phyloP scores from a whole-genome alignment of 2,888 invertebrate genomes.

The Electrophaes corylata region DNA sequence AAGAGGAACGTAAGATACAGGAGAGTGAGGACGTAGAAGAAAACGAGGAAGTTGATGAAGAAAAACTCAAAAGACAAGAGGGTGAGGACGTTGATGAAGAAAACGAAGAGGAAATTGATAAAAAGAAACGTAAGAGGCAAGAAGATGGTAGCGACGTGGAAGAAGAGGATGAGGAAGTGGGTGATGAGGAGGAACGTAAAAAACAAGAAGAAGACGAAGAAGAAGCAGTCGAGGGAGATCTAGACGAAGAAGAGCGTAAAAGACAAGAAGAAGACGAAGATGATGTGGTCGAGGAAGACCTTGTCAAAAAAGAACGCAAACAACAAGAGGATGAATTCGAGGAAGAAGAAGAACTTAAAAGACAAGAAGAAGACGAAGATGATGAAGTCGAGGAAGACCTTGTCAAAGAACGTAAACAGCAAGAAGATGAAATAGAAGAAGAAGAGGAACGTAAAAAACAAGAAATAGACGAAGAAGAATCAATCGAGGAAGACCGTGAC shows the following conservation, averaged over 20 bases:
- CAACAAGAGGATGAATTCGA: not conserved
- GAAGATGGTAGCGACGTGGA: constrained; percentile 23
- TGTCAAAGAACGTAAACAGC: constrained; percentile 4
- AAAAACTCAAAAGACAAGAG: constrained; percentile 14
- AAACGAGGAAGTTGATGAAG: constrained; percentile 5
- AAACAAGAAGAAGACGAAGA: constrained; percentile 19
- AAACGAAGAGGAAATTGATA: constrained; percentile 3
- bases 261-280: constrained; percentile 18
- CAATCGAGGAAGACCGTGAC: constrained; percentile 18
- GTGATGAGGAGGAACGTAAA: constrained; percentile 20
- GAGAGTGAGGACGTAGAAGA: constrained; percentile 8
- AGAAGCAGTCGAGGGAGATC: constrained; percentile 11
- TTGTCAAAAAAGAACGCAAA: constrained; percentile 10
- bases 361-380: constrained; percentile 21
- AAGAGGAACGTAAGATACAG: constrained; percentile 11
- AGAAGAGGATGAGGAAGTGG: constrained; percentile 19
- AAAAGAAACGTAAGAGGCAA: constrained; percentile 14
- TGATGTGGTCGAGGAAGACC: constrained; percentile 19
- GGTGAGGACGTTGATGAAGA: constrained; percentile 9
- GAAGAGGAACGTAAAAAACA: constrained; percentile 5
- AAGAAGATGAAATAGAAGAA: constrained; percentile 8
- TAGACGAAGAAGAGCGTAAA: constrained; percentile 18
- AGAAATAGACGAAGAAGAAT: constrained; percentile 16
- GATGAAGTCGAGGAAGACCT: constrained; percentile 18
- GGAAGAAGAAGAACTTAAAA: constrained; percentile 19